Base-by-base conservation (phyloP, 1,140 invertebrate genomes). In the Drosophila ironensis region DNA sequence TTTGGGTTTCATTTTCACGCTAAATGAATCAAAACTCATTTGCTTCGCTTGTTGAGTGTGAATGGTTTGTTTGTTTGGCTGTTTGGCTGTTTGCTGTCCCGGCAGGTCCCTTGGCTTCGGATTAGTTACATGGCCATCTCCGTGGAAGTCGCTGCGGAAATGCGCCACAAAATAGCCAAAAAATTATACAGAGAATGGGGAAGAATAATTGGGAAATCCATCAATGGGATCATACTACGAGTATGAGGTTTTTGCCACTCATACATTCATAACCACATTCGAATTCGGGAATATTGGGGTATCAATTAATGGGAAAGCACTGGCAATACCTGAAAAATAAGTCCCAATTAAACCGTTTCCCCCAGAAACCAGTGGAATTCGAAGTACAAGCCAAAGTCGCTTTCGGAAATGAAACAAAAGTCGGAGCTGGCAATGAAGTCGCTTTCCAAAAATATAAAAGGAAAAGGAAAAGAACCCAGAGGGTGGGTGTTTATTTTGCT, bases 21-120 rank as follows among this genome's bases (percentile, higher is more conserved):
- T 76, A 54, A 61, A 50, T 81, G 72, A 72, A 81, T 61, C 67
- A 76, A 81, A 82, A 82, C 72, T 81, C 52, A 82, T 82, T 81
- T 81, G 77, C 54, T 53, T 30, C 53, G 20, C 72, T 81, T 72
- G 72, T 75, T 74, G 51, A 72, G 25, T 67, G 67, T 28, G 27
- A 72, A 72, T 53, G 59, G 50, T 56, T 70, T 40, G 45, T 38
- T 44, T 47, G 42, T 33, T 33, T 8, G 30, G 25, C 25, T 27
- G 25, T n/a, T n/a, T n/a, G n/a, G n/a, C n/a, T n/a, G n/a, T n/a
- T n/a, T n/a, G n/a, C n/a, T n/a, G n/a, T n/a, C n/a, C n/a, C n/a
- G 25, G 7, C 8, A n/a, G 28, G 27, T 24, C 25, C 7, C 20
- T 66, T 20, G 6, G 4, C n/a, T 19, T 40, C 51, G 41, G 11